Base-by-base conservation (phyloP, 2,797 vertebrate genomes). In the Sus cebifrons region DNA sequence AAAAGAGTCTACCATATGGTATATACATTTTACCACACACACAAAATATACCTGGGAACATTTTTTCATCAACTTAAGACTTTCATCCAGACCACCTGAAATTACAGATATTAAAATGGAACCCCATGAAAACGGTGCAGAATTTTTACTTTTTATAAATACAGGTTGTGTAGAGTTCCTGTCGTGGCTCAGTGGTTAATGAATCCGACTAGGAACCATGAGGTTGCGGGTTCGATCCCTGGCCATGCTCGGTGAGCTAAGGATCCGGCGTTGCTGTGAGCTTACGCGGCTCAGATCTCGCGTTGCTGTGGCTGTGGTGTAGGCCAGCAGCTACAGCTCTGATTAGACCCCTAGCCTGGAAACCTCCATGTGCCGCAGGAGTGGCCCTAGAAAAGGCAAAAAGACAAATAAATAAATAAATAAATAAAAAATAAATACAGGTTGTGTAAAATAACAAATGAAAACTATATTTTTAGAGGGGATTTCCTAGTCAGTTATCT, bases 91-190 rank as follows among this genome's bases (percentile, higher is more conserved):
- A 71, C 54, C 17, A 77, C 65, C n/a, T 95, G 40, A 94, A 78
- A 32, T 87, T 77, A 54, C 58, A 82, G 32, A 78, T 67, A 60
- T 10, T 64, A 78, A 91, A 93, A 79, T 29, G 52, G 23, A 95
- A 85, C 10, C 40, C 16, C 10, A 52, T 44, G 25, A 94, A 92
- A 56, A 96, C 3, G 91, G 49, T 82, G 54, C 21, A 82, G 32
- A 79, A 89, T 54, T 92, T 71, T 73, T 54, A 74, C n/a, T 89
- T 94, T 96, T 94, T 85, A 84, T 67, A 93, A 91, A 79, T 62
- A 79, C 5, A 94, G 89, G 6, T 64, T 74, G 71, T 86, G 27
- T 54, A 87, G 36, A 36, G 36, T 36, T 36, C 36, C 36, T 36
- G 36, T 36, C 36, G 36, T 36, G 36, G 36, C 36, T 36, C 36